These are phyloP conservation scores for Elmis aenea DNA, from an alignment of 2,888 invertebrate genomes.

Conservation along the genomic window DNA sequence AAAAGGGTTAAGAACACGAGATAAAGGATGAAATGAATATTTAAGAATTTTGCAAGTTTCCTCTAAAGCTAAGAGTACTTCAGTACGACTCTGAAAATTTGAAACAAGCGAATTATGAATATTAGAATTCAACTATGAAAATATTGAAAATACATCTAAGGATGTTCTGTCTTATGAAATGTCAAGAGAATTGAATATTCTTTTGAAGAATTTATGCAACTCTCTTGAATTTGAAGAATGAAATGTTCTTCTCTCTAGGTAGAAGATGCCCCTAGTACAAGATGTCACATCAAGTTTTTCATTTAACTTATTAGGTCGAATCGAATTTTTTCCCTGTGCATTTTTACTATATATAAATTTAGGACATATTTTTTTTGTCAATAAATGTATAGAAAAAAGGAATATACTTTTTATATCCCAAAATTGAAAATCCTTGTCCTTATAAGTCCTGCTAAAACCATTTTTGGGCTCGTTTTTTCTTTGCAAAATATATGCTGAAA, in stretches of 20 bases:
- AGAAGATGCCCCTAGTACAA: conserved; percentile 26
- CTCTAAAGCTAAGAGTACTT: conserved; percentile 10
- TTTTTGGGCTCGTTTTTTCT: too few relatives aligned
- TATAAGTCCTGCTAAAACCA: too few relatives aligned
- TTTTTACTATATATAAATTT: background rate
- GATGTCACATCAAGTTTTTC: conserved; percentile 1
- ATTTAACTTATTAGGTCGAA: too few relatives aligned
- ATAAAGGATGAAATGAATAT: conserved; percentile 68
- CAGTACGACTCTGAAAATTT: too few relatives aligned
- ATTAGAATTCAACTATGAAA: conserved; percentile 7
- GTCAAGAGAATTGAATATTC: conserved; percentile 39
- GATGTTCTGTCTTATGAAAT: conserved; percentile 18
- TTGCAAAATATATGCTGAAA: too few relatives aligned
- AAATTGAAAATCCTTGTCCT: too few relatives aligned
- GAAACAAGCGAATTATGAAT: background rate
- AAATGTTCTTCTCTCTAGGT: conserved; percentile 31
- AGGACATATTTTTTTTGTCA: background rate
- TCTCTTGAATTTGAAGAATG: conserved; percentile 39
- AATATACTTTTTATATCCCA: too few relatives aligned
- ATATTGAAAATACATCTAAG: conserved; percentile 10
- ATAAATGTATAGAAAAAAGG: too few relatives aligned
- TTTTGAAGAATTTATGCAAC: conserved; percentile 32
- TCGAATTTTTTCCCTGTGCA: too few relatives aligned
- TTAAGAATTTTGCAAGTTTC: conserved; percentile 30
- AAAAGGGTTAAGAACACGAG: conserved; percentile 79